phyloP scores from a whole-genome alignment of 1,140 invertebrate genomes.

The Drosophila triauraria region DNA sequence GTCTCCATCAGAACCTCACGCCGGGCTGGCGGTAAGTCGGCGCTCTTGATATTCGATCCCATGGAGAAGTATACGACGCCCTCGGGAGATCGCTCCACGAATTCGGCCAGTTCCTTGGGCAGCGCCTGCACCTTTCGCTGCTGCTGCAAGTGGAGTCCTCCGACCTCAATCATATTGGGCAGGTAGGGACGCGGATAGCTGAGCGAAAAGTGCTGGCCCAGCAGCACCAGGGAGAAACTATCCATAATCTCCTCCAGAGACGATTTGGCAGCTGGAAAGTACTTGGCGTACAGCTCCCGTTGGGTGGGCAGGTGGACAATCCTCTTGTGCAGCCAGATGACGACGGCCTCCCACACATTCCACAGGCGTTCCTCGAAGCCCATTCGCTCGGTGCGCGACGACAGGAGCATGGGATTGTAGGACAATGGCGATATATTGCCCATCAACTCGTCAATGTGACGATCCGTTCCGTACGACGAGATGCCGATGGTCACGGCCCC shows the following conservation, averaged over 20 bases:
- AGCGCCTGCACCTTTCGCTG: constrained; percentile 77
- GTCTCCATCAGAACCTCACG: constrained; percentile 85
- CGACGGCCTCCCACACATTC: constrained; percentile 74
- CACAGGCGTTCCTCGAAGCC: constrained; percentile 81
- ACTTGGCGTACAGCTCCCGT: constrained; percentile 77
- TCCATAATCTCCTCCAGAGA: constrained; percentile 69
- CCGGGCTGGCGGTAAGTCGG: constrained; percentile 85
- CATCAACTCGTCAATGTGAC: constrained; percentile 71
- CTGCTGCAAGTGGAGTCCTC: constrained; percentile 86
- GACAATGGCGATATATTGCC: constrained; percentile 75
- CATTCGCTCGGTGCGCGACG: constrained; percentile 82
- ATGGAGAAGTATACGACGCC: constrained; percentile 90
- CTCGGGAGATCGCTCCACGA: constrained; percentile 87
- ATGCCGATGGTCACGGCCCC: constrained; percentile 73
- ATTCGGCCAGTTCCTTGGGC: constrained; percentile 80
- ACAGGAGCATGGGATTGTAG: constrained; percentile 79
- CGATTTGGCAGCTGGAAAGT: constrained; percentile 64
- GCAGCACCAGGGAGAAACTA: constrained; percentile 86
- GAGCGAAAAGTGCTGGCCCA: constrained; percentile 87
- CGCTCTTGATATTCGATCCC: constrained; percentile 88
- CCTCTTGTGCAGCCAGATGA: constrained; percentile 46
- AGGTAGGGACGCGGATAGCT: constrained; percentile 86
- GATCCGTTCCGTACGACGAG: constrained; percentile 71
- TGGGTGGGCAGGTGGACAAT: constrained; percentile 73
- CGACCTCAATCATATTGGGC: constrained; percentile 86